phyloP scores from a whole-genome alignment of 1,140 invertebrate species.

The Zaprionus nigranus region DNA sequence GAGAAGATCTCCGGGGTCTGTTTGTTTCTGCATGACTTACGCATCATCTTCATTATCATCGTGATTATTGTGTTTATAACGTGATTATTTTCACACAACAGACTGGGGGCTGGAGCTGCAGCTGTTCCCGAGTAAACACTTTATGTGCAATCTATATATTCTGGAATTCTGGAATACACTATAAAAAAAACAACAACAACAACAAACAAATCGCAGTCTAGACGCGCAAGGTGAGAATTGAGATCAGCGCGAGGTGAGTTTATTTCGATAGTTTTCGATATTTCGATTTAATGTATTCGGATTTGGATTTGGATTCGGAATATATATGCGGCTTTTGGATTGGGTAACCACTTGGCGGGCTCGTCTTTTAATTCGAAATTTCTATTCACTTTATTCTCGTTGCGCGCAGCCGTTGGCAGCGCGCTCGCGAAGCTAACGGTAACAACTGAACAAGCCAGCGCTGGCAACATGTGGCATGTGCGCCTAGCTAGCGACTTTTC shows the following conservation, averaged over 20 bases:
- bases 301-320: slow-evolving; percentile 4
- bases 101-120: background rate
- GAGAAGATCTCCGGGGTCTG: slow-evolving; percentile 4
- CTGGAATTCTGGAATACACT: background rate
- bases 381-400: slow-evolving; percentile 17
- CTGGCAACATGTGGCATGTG: slow-evolving; percentile 77
- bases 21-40: slow-evolving; percentile 48
- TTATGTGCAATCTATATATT: background rate
- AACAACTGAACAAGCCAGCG: slow-evolving; percentile 61
- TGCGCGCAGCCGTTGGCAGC: slow-evolving; percentile 49
- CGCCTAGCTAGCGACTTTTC: slow-evolving; percentile 9
- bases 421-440: slow-evolving; percentile 72
- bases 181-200: background rate
- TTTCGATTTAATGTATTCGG: background rate
- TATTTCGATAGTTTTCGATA: background rate
- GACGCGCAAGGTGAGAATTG: background rate
- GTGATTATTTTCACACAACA: background rate
- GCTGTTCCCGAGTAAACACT: background rate
- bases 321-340: background rate
- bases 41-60: slow-evolving; percentile 2
- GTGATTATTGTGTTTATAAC: background rate
- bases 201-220: background rate
- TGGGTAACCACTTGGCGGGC: background rate
- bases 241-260: slow-evolving; percentile 3
- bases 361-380: slow-evolving; percentile 11